These are phyloP conservation scores for Manis crassicaudata DNA, from an alignment of 2,797 vertebrate genomes.

Conservation along the genomic window DNA sequence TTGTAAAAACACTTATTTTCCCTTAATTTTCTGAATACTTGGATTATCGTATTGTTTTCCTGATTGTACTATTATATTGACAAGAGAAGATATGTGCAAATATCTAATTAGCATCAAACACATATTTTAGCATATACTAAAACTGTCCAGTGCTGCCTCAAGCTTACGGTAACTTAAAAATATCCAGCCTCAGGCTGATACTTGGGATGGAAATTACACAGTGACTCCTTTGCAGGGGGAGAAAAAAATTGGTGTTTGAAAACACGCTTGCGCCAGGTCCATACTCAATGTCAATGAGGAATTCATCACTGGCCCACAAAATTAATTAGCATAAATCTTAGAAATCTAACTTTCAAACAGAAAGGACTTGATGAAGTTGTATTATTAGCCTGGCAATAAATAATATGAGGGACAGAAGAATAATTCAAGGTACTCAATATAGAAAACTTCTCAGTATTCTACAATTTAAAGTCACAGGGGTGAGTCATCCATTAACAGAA, in stretches of 20 bases:
- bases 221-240: not conserved
- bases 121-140: not conserved
- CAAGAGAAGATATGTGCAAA: not conserved
- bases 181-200: not conserved
- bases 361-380: not conserved
- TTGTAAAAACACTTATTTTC: not conserved
- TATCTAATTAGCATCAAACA: constrained; percentile 34
- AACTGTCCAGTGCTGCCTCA: not conserved
- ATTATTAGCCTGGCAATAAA: not conserved
- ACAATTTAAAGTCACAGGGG: not conserved
- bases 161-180: not conserved
- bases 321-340: not conserved
- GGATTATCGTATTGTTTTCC: not conserved
- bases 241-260: not conserved
- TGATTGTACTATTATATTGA: not conserved
- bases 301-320: not conserved
- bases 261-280: not conserved
- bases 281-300: not conserved
- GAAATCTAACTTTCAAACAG: not conserved
- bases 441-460: not conserved
- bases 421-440: not conserved
- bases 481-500: not conserved
- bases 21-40: not conserved
- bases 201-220: not conserved
- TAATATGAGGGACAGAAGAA: not conserved